These are phyloP conservation scores for Flexamia atlantica DNA, from an alignment of 2,888 invertebrate genomes.

Conservation along the genomic window DNA sequence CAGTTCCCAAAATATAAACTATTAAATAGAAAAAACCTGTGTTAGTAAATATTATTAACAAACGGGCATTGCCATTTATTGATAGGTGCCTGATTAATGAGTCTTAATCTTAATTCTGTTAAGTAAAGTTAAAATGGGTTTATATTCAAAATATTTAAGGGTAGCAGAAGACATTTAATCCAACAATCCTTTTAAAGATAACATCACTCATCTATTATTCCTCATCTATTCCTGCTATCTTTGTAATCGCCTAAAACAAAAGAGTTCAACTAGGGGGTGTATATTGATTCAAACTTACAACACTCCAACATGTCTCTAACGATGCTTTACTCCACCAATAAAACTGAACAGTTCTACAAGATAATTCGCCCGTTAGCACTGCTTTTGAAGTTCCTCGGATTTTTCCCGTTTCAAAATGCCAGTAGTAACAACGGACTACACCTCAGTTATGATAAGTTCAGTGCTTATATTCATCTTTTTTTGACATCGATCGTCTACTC, in stretches of 20 bases:
- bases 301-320: conserved; percentile 1
- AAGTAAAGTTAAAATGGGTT: too few relatives aligned
- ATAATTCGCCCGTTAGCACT: conserved; percentile 53
- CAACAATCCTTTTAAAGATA: neutral
- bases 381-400: conserved; percentile 54
- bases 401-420: conserved; percentile 57
- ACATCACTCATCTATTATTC: neutral
- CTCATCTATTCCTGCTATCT: neutral
- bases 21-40: too few relatives aligned
- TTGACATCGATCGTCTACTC: neutral
- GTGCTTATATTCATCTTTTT: conserved; percentile 27
- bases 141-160: too few relatives aligned
- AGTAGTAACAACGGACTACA: conserved; percentile 30
- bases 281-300: neutral
- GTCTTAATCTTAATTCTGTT: too few relatives aligned
- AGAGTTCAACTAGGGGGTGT: neutral
- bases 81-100: too few relatives aligned
- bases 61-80: too few relatives aligned
- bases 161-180: neutral
- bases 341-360: conserved; percentile 61
- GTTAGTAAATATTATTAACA: too few relatives aligned
- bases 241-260: neutral
- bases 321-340: conserved; percentile 3
- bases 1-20: too few relatives aligned
- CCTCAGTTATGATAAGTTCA: conserved; percentile 7